Evolutionary conservation across 2,113 vertebrate species (phyloP), one percentile per base, ranked within the genome.

Genomic region (Gavia stellata): DNA sequence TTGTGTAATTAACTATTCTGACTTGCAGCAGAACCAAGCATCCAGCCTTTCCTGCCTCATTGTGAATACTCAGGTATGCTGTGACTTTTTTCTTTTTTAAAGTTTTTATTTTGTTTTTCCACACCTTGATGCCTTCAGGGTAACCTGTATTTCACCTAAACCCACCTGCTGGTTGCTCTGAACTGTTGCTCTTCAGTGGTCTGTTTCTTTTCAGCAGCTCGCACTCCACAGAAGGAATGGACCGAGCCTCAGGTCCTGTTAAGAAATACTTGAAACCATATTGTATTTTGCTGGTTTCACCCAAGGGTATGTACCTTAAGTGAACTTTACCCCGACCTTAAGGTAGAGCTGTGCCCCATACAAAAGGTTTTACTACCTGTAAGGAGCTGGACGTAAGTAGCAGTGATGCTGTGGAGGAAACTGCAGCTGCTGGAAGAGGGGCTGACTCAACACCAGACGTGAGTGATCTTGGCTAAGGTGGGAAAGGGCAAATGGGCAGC

Each of bases 381-480:
- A 25, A 49, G 55, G 24, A 25, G 7, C 29, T 36, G 53, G 52
- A 44, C n/a, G 34, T 12, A 31, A 44, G 36, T 7, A 63, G 34
- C 52, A 29, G 47, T 26, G 33, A n/a, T 45, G 52, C 15, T 70
- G 25, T 44, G 31, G 83, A 92, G n/a, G 47, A 81, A 70, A 70
- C 7, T 11, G 20, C 55, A 67, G 26, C 62, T 59, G n/a, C 9
- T 80, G 20, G 23, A 50, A 80, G 28, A 45, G 36, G 16, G 38
- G 71, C n/a, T 77, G 47, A 55, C 52, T 42, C 49, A 68, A 28
- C 24, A 75, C 7, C 13, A 82, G 36, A 23, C 1, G 3, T 0
- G 0, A 36, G 14, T 2, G 2, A 44, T 14, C 29, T 79, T 0
- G 1, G 44, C 34, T n/a, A 21, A 53, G 47, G 23, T 38, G 36